These are phyloP conservation scores for Melieria omissa DNA, from an alignment of 2,888 invertebrate genomes.

Conservation along the genomic window DNA sequence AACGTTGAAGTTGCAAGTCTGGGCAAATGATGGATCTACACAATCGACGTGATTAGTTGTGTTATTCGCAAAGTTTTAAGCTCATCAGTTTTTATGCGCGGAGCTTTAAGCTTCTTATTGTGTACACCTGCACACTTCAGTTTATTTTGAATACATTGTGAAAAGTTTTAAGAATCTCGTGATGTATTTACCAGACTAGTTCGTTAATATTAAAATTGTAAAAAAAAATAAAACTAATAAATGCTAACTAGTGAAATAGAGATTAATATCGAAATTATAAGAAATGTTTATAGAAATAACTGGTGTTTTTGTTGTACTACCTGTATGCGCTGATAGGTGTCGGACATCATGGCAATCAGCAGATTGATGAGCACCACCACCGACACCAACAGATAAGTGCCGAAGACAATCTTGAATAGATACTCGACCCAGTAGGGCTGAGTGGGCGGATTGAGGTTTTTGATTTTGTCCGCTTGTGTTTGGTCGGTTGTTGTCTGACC, in stretches of 20 bases:
- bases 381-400: constrained; percentile 98
- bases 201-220: not conserved
- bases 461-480: constrained; percentile 76
- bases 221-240: not conserved
- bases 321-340: constrained; percentile 99
- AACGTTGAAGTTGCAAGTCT: constrained; percentile 65
- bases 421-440: constrained; percentile 87
- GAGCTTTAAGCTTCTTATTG: not conserved
- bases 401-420: constrained; percentile 88
- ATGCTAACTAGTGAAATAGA: not conserved
- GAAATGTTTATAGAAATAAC: not conserved
- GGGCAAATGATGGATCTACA: constrained; percentile 67
- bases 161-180: no score
- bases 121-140: no score
- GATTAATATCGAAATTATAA: not conserved
- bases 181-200: no score
- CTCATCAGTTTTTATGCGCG: not conserved
- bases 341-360: constrained; percentile 99
- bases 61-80: not conserved
- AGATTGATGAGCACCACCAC: constrained; percentile 99
- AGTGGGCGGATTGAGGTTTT: constrained; percentile 67
- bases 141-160: no score
- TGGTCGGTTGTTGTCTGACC: constrained; percentile 89
- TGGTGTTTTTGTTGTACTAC: constrained; percentile 69
- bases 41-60: constrained; percentile 18